A percentile compares a stretch with the other conserved stretches of the same genome.
phyloP scores from a whole-genome alignment of 2,888 invertebrate genomes.

The Ophraella communa region DNA sequence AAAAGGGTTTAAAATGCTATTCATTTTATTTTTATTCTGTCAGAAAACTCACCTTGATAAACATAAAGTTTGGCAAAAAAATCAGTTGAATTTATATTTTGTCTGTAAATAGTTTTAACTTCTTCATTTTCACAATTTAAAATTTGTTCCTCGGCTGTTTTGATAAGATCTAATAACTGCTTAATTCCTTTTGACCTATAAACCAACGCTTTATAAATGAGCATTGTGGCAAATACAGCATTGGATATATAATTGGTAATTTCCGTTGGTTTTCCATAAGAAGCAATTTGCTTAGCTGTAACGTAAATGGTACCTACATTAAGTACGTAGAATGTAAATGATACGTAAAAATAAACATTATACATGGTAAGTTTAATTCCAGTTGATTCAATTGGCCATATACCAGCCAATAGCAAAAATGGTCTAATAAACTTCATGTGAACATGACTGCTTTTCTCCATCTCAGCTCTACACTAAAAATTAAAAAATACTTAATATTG shows the following conservation, averaged over 20 bases:
- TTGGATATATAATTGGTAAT: constrained; percentile 7
- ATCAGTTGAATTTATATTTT: constrained; percentile 23
- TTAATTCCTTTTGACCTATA: constrained; percentile 12
- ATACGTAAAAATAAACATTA: constrained; percentile 15
- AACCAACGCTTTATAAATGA: constrained; percentile 4
- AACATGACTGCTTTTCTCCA: constrained; percentile 1
- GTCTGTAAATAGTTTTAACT: constrained; percentile 34
- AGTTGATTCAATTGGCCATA: constrained; percentile 24
- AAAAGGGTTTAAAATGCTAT: no score
- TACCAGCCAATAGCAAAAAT: constrained; percentile 13
- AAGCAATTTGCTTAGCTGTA: not conserved
- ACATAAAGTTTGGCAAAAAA: constrained; percentile 32
- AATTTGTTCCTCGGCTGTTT: constrained; percentile 30
- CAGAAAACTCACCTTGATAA: not conserved
- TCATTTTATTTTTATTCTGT: not conserved
- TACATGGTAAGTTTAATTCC: constrained; percentile 10
- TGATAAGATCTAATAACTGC: not conserved
- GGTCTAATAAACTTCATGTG: constrained; percentile 23
- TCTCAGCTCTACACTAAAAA: not conserved
- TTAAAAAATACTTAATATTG: no score
- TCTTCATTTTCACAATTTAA: constrained; percentile 28
- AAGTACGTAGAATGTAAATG: constrained; percentile 16
- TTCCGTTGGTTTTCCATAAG: constrained; percentile 7
- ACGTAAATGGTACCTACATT: constrained; percentile 14
- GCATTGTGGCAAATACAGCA: constrained; percentile 9